Base-by-base conservation (phyloP, 1,140 invertebrate genomes). In the Eurosta solidaginis region DNA sequence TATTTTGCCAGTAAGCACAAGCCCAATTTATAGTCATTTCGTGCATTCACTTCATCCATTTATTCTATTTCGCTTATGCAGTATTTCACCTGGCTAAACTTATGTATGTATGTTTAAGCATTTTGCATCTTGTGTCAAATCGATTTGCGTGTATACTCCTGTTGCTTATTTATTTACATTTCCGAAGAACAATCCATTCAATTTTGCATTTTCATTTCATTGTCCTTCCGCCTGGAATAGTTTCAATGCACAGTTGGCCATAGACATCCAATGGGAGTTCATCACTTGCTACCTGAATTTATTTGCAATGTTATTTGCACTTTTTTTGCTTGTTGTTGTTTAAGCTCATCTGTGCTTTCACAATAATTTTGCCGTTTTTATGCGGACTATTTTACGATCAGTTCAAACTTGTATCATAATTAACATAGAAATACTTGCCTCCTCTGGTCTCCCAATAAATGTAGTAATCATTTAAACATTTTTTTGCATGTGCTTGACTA, bases 381-480 rank as follows among this genome's bases (percentile, higher is more conserved):
- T 68, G 59, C 59, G 40, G 59, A 40, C 27, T 27, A 20, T 54
- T 68, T 54, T 68, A n/a, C 59, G 36, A n/a, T 29, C 14, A 9
- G 10, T 68, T 36, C 59, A 68, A 68, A 68, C 59, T 68, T 68
- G n/a, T n/a, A n/a, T n/a, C n/a, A n/a, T n/a, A n/a, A n/a, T n/a
- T n/a, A n/a, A n/a, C n/a, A n/a, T 40, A 33, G 33, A 20, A 40
- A 33, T 29, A 68, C 40, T 36, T 68, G 59, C 1, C 17, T 40
- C 10, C 40, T 20, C 17, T 68, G 59, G 36, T 29, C 59, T 68
- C 29, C n/a, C n/a, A n/a, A n/a, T n/a, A n/a, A n/a, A n/a, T n/a
- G n/a, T n/a, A n/a, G n/a, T n/a, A n/a, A n/a, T n/a, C n/a, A n/a
- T n/a, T n/a, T n/a, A n/a, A n/a, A n/a, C n/a, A n/a, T n/a, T n/a